A percentile compares a stretch with the other conserved stretches of the same genome.
Evolutionary conservation across 2,113 vertebrate species (phyloP).

Genomic region (Globicephala melas): DNA sequence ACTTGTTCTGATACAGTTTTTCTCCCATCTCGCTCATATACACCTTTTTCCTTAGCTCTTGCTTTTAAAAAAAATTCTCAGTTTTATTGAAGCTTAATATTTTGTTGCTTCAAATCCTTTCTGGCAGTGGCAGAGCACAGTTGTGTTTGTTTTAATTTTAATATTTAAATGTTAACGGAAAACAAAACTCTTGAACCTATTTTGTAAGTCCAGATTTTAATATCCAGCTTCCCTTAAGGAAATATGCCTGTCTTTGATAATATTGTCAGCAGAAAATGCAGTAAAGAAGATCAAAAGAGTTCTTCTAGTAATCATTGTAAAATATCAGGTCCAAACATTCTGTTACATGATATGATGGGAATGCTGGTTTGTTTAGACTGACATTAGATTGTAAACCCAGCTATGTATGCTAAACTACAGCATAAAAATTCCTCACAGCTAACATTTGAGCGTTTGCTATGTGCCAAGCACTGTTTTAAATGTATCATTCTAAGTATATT

Average conservation of each 20-base stretch:
- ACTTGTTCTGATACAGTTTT: not conserved
- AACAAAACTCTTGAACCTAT: conserved; percentile 29
- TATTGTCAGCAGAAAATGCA: not conserved
- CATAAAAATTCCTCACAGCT: conserved; percentile 7
- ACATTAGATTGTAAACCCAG: not conserved
- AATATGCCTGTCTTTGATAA: conserved; percentile 16
- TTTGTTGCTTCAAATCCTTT: conserved; percentile 15
- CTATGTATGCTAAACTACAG: not conserved
- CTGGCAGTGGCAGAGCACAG: not conserved
- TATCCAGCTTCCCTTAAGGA: conserved; percentile 17
- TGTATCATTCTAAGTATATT: not conserved
- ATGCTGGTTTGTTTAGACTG: not conserved
- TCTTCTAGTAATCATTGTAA: not conserved
- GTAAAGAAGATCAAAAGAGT: not conserved
- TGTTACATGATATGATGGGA: not conserved
- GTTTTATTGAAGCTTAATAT: conserved; percentile 10
- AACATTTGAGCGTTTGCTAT: not conserved
- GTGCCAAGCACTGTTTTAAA: not conserved
- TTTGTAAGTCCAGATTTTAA: conserved; percentile 39
- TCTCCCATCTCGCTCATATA: not conserved
- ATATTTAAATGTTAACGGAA: not conserved
- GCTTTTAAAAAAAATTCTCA: not conserved
- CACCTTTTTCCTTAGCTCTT: not conserved
- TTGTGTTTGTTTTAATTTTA: not conserved
- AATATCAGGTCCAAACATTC: not conserved